Evolutionary conservation across 2,797 vertebrate species (phyloP), one percentile per base, ranked within the genome.

Genomic region (Parambassis ranga): DNA sequence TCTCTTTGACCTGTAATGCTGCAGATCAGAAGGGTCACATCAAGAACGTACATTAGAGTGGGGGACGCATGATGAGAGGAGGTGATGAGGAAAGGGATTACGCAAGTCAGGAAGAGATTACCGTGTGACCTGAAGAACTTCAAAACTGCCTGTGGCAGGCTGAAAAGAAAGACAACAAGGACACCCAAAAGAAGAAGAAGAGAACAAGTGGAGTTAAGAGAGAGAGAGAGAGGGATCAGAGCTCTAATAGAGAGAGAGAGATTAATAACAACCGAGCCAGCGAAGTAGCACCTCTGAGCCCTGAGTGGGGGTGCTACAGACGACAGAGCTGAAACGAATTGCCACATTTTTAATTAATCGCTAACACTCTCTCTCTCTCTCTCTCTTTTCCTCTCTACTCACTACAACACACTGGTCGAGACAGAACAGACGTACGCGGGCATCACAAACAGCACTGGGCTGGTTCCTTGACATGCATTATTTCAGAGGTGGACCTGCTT

Each of bases 321-420:
- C 47, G 68, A 84, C 42, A 23, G 79, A 66, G 71, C 71, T 24
- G 61, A 85, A 82, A 88, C 68, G 23, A 87, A 88, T 87, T 65
- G 77, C 77, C 82, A 82, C 84, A 69, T 89, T 88, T 88, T 87
- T 90, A 89, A 91, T 91, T 82, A 90, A 89, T 84, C 48, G 59
- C 71, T 71, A 69, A 75, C 72, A 66, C 44, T 1, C 35, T 58
- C 65, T 56, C 59, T 58, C 58, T 64, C 66, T 62, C 44, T 55
- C 10, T 7, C 8, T 73, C 66, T 62, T 44, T 55, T 10, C 7
- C 8, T 73, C 68, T 43, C 69, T 26, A 11, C 77, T 77, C 44
- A 9, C 58, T 18, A 33, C 65, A 33, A 33, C 51, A 44, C 60
- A 32, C 39, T 50, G 58, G 55, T 46, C 23, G 41, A 75, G 41